Evolutionary conservation across 2,888 invertebrate genomes (phyloP).

Genomic region (Thyatira batis): DNA sequence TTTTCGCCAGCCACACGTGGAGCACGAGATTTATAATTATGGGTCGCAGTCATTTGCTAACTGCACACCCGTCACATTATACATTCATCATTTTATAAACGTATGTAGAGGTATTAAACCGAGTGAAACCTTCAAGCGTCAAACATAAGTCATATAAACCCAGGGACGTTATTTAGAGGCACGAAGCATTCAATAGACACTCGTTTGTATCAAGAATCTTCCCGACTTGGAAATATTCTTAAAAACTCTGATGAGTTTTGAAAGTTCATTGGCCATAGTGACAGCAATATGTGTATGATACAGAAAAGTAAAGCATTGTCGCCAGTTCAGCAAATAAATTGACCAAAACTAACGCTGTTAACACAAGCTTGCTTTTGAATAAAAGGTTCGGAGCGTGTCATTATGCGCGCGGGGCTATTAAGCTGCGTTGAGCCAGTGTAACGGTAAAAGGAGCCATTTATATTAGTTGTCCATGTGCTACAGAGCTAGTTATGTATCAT

Average conservation of each 20-base stretch:
- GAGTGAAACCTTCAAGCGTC: not conserved
- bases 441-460: constrained; percentile 70
- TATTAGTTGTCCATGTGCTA: constrained; percentile 55
- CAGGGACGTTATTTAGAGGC: not conserved
- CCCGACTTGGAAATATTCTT: not conserved
- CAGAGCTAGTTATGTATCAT: constrained; percentile 42
- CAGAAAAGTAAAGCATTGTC: constrained; percentile 14
- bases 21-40: not conserved
- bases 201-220: not conserved
- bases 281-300: constrained; percentile 1
- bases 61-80: not conserved
- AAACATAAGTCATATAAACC: not conserved
- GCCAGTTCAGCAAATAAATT: constrained; percentile 36
- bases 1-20: too few species aligned
- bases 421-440: constrained; percentile 59
- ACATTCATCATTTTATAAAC: not conserved
- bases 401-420: constrained; percentile 60
- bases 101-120: not conserved
- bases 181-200: not conserved
- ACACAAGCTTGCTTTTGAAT: constrained; percentile 32
- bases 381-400: constrained; percentile 55
- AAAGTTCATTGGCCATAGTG: not conserved
- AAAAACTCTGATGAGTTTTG: not conserved
- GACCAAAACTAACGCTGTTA: constrained; percentile 49
- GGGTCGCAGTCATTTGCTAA: not conserved